These are phyloP conservation scores for Cephus nigrinus DNA, from an alignment of 2,888 invertebrate species.

Conservation along the genomic window DNA sequence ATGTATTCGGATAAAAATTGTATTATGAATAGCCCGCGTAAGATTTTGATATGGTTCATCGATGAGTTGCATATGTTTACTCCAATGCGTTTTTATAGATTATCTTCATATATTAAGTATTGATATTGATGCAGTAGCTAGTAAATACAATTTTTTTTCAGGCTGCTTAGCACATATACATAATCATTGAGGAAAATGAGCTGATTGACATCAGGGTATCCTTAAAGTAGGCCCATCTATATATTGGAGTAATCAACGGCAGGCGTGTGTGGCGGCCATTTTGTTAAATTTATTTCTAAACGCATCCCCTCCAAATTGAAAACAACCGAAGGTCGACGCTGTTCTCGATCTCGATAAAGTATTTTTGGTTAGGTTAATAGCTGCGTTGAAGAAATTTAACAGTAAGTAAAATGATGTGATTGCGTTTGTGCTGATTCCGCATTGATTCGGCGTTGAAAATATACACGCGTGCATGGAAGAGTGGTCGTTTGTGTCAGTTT, in stretches of 20 bases:
- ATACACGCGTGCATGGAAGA: conserved; percentile 17
- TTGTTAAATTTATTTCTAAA: conserved; percentile 58
- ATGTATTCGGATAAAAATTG: neutral
- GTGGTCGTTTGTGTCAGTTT: conserved; percentile 25
- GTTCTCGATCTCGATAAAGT: conserved; percentile 50
- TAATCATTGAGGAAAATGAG: neutral
- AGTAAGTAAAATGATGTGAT: conserved; percentile 50
- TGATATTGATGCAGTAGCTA: neutral
- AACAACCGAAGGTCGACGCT: conserved; percentile 66
- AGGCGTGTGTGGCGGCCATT: conserved; percentile 46
- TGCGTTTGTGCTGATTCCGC: conserved; percentile 15
- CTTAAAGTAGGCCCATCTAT: neutral
- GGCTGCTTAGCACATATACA: neutral
- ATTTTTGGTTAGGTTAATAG: conserved; percentile 62
- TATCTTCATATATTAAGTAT: neutral
- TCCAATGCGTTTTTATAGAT: neutral
- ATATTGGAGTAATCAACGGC: neutral
- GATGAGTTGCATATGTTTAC: neutral
- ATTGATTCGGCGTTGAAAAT: conserved; percentile 24
- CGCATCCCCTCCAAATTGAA: conserved; percentile 57
- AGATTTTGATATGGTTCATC: neutral
- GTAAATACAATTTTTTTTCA: neutral
- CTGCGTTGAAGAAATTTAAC: conserved; percentile 41
- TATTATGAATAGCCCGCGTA: neutral
- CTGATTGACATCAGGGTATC: neutral